Percentiles rank a stretch among this genome's conserved stretches.
These are phyloP conservation scores for Yponomeuta evonymella DNA, from an alignment of 2,888 invertebrate species.

Conservation along the genomic window DNA sequence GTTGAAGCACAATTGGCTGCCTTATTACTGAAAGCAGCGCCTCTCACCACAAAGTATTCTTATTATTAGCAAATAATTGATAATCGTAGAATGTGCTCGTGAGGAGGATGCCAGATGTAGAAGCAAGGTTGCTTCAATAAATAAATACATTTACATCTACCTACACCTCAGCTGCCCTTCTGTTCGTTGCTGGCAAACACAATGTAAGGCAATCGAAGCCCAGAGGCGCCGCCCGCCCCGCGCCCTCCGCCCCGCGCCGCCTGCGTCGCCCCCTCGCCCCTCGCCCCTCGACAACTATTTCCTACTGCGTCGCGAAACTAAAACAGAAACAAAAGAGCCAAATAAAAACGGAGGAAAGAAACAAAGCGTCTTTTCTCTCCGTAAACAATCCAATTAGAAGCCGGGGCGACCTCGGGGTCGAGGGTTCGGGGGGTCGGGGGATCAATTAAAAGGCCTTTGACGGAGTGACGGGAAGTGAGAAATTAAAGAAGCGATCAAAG, in stretches of 20 bases:
- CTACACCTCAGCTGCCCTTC: no score
- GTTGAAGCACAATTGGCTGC: no score
- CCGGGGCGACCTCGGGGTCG: background rate
- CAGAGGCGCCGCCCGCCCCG: background rate
- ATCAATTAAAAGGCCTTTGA: conserved; percentile 8
- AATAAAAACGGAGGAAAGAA: conserved; percentile 6
- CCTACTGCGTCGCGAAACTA: conserved; percentile 1
- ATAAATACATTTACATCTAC: no score
- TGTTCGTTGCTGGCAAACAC: background rate
- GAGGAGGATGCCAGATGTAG: no score
- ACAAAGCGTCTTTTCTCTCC: conserved; percentile 10
- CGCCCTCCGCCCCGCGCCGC: background rate
- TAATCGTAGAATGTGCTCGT: no score
- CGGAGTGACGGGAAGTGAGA: background rate
- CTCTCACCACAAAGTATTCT: no score
- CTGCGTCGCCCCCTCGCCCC: no score
- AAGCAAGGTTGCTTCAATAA: no score
- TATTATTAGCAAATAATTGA: no score
- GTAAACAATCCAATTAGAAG: conserved; percentile 15
- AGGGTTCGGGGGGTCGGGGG: background rate
- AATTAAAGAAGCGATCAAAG: conserved; percentile 8
- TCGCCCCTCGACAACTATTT: conserved; percentile 1
- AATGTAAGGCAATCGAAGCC: background rate
- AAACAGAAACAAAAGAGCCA: conserved; percentile 11
- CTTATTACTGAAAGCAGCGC: no score